These are phyloP conservation scores for Notiomystis cincta DNA, from an alignment of 2,113 vertebrate species.

Conservation along the genomic window DNA sequence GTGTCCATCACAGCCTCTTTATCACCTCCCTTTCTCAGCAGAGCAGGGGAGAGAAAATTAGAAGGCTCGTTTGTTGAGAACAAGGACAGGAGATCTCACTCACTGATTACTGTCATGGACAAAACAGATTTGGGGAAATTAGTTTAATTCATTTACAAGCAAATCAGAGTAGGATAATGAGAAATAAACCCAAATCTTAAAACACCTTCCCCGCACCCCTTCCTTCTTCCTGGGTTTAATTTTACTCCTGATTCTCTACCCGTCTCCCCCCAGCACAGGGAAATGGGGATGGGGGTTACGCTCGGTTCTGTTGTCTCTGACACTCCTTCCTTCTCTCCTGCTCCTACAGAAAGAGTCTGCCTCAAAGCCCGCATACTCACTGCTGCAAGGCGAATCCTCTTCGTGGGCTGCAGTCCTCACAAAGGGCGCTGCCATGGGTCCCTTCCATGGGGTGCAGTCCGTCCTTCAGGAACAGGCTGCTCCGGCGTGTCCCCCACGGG, in stretches of 20 bases:
- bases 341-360: not conserved
- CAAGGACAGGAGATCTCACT: not conserved
- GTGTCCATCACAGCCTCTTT: not conserved
- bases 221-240: not conserved
- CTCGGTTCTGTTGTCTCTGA: not conserved
- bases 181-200: not conserved
- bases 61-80: not conserved
- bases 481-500: not conserved
- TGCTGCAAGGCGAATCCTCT: not conserved
- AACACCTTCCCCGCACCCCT: rapidly evolving
- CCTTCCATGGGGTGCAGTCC: not conserved
- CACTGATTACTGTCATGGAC: too few relatives aligned
- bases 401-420: not conserved
- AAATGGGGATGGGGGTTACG: rapidly evolving
- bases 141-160: not conserved
- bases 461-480: not conserved
- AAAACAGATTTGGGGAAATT: not conserved
- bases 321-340: not conserved
- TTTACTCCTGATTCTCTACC: not conserved
- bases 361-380: not conserved
- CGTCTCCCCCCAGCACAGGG: not conserved
- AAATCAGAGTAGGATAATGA: not conserved
- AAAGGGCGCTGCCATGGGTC: rapidly evolving
- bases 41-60: not conserved
- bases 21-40: not conserved